Evolutionary conservation across 2,113 vertebrate genomes (phyloP).

Genomic region (Gallinago undulata): DNA sequence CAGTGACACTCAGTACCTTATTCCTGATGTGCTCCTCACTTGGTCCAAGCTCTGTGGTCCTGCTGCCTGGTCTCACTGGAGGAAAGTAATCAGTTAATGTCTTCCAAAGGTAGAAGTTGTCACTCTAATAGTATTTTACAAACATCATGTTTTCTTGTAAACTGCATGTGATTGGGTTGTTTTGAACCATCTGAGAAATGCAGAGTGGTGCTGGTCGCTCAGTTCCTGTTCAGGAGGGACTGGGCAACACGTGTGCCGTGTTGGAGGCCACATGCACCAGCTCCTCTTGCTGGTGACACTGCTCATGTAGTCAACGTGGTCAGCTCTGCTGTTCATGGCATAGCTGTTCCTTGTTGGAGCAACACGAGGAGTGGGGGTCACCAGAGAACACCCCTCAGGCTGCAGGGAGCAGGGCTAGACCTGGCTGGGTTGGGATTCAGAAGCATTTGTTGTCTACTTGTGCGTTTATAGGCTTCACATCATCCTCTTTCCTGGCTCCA

Average conservation of each 20-base stretch:
- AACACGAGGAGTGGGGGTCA: rapidly evolving
- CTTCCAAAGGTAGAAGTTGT: not conserved
- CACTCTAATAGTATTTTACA: not conserved
- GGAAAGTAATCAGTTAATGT: not conserved
- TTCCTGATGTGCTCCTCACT: not conserved
- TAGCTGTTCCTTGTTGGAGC: not conserved
- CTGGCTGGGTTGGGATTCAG: not conserved
- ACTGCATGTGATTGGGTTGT: not conserved
- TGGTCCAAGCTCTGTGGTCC: not conserved
- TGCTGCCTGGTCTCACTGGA: not conserved
- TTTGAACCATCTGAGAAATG: not conserved
- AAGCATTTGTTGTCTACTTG: not conserved
- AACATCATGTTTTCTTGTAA: not conserved
- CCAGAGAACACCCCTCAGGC: not conserved
- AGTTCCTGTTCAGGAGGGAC: not conserved
- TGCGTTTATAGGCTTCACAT: not conserved
- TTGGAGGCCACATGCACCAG: rapidly evolving
- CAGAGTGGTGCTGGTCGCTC: not conserved
- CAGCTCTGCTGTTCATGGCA: not conserved
- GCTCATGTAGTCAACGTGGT: rapidly evolving
- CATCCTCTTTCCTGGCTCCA: no score
- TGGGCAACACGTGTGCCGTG: rapidly evolving
- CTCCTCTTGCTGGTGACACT: not conserved
- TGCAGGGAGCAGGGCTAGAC: not conserved
- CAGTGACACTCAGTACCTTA: not conserved